Conservation (phyloP, 2,113 vertebrate genomes). For the Felis catus region F.catus_Fca126_mat1.0 CM031419.1:94660501-94661000, state of each 20-base stretch:
- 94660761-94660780: neutral
- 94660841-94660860: neutral
- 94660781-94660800: neutral
- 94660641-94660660: neutral
- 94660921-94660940: neutral
- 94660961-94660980: neutral
- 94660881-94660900: too few relatives aligned
- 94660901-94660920: too few relatives aligned
- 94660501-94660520: neutral
- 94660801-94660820: neutral
- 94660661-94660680: neutral
- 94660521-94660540: neutral
- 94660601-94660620: neutral
- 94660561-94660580: neutral
- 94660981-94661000: neutral
- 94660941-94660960: neutral
- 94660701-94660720: neutral
- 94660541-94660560: neutral
- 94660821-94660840: neutral
- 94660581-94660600: neutral
- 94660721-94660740: neutral
- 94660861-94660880: too few relatives aligned
- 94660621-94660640: neutral
- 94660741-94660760: neutral
- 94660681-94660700: neutral